Evolutionary conservation across 2,797 vertebrate genomes (phyloP).

Genomic region (Pseudochirops cupreus): DNA sequence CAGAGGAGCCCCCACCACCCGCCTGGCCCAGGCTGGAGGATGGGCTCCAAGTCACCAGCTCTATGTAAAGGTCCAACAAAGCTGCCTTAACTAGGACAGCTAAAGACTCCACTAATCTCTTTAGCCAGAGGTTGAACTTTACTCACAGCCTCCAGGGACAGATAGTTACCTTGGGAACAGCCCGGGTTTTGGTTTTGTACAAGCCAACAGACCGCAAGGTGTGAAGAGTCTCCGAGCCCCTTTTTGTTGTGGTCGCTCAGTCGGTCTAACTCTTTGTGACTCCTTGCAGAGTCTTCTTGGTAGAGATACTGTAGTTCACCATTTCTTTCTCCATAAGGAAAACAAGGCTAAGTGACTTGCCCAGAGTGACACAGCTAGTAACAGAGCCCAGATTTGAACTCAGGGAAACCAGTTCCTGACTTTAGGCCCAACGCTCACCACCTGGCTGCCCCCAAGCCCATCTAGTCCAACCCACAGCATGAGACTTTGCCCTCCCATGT

Average conservation of each 20-base stretch:
- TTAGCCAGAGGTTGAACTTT: constrained; percentile 30
- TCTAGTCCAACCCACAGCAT: not conserved
- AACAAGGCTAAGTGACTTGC: not conserved
- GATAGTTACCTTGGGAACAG: constrained; percentile 35
- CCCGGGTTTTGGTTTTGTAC: constrained; percentile 7
- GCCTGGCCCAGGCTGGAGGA: not conserved
- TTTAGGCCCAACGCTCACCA: not conserved
- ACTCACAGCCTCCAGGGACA: not conserved
- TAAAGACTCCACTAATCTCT: constrained; percentile 54
- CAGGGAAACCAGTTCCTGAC: not conserved
- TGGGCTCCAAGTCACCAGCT: not conserved
- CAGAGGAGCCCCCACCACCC: rapidly evolving
- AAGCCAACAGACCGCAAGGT: constrained; percentile 17
- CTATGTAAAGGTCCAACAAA: not conserved
- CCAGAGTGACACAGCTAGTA: not conserved
- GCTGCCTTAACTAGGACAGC: constrained; percentile 34
- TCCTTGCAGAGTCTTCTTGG: not conserved
- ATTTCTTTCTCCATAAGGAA: not conserved
- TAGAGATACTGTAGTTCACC: not conserved
- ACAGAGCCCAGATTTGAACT: not conserved
- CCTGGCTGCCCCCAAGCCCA: not conserved
- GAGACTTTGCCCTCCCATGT: not conserved
- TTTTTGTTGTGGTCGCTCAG: not conserved
- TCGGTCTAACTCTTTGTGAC: not conserved
- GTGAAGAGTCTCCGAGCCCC: not conserved